Evolutionary conservation across 2,113 vertebrate species (phyloP).

Genomic region (Thalassoma bifasciatum): DNA sequence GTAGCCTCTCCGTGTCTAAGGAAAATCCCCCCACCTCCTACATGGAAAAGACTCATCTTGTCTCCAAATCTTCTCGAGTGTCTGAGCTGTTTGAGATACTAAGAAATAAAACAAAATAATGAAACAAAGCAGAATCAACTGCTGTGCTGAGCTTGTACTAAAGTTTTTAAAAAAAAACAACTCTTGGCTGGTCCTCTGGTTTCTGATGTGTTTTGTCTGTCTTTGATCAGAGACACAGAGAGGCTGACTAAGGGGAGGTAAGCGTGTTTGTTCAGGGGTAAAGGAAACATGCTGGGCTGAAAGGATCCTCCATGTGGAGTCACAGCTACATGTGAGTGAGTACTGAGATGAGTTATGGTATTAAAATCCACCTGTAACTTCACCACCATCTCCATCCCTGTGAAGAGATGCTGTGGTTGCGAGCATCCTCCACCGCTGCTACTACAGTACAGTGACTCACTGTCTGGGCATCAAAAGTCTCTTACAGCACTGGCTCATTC

Average conservation of each 20-base stretch:
- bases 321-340: slow-evolving; percentile 64
- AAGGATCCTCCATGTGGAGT: slow-evolving; percentile 78
- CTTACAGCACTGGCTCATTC: slow-evolving; percentile 54
- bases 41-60: slow-evolving; percentile 60
- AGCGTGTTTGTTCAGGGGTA: slow-evolving; percentile 84
- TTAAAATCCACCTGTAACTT: slow-evolving; percentile 75
- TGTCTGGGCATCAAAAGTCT: slow-evolving; percentile 79
- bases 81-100: slow-evolving; percentile 35
- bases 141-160: slow-evolving; percentile 77
- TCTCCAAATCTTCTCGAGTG: slow-evolving; percentile 35
- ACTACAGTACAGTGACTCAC: slow-evolving; percentile 79
- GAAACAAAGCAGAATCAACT: slow-evolving; percentile 78
- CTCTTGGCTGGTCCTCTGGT: slow-evolving; percentile 38
- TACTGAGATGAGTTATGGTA: slow-evolving; percentile 39
- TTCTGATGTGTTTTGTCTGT: slow-evolving; percentile 80
- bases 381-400: slow-evolving; percentile 34
- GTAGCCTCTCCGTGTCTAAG: slow-evolving; percentile 13
- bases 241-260: slow-evolving; percentile 87
- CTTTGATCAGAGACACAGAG: slow-evolving; percentile 88
- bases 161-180: slow-evolving; percentile 78
- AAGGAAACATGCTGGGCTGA: slow-evolving; percentile 83
- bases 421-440: slow-evolving; percentile 30
- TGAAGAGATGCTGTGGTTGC: slow-evolving; percentile 48
- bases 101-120: slow-evolving; percentile 62
- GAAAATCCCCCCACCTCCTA: slow-evolving; percentile 1